Base-by-base conservation (phyloP, 1,140 invertebrate species). In the Cherax destructor region DNA sequence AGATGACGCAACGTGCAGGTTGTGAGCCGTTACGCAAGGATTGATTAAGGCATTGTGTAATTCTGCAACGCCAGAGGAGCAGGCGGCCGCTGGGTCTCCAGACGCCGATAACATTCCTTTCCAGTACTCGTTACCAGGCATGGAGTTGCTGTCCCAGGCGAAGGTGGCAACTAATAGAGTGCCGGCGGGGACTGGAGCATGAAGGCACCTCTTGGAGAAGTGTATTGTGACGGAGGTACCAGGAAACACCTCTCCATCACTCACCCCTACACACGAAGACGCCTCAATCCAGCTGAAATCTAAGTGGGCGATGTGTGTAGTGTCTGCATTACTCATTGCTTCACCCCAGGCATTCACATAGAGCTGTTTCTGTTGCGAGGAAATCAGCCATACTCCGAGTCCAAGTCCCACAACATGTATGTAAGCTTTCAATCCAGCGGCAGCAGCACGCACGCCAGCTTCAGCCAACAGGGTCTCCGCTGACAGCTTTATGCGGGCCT, bases 61-160 rank as follows among this genome's bases (percentile, higher is more conserved):
- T 93, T 96, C 96, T 0, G 95, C 92, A 50, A 96, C 94, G 80
- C 96, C 95, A 0, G 94, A 95, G 72, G 95, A 96, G 87, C 95
- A 96, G 1, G 95, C 96, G 0, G 96, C 96, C 0, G 96, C 96
- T 0, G 96, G 95, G 93, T 97, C 96, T 0, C 96, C 96, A 4
- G 96, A 95, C 0, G 94, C 93, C 1, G 94, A 93, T 93, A 95
- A 93, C 93, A 61, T 94, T 79, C 93, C 94, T 59, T 74, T 93
- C 95, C 94, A 95, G 93, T 94, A 95, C 93, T 94, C 94, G 93
- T 94, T 94, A 3, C 94, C 94, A 69, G 93, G 92, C 41, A 93
- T 52, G 3, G 96, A 95, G 93, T 97, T 97, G 5, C 96, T 95
- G 93, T 97, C 96, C 95, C 96, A 96, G 2, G 96, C 95, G 93